Evolutionary conservation across 2,888 invertebrate genomes (phyloP).

Genomic region (Dendrolimus houi): DNA sequence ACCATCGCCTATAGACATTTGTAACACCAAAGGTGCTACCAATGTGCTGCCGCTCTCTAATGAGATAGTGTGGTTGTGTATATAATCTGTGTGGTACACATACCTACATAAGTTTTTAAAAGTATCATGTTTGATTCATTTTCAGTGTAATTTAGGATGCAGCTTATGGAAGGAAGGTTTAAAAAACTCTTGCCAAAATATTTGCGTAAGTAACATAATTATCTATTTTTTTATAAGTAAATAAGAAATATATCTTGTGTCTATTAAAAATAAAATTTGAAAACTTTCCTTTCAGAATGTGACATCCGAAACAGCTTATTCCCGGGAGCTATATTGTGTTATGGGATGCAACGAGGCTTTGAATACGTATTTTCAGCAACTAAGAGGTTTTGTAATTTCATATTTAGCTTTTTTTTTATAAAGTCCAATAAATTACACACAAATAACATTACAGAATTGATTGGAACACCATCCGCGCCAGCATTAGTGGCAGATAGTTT

Average conservation of each 20-base stretch:
- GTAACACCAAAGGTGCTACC: too few relatives aligned
- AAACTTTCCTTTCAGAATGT: slow-evolving; percentile 76
- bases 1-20: too few relatives aligned
- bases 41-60: too few relatives aligned
- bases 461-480: slow-evolving; percentile 84
- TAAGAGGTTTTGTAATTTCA: slow-evolving; percentile 72
- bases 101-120: too few relatives aligned
- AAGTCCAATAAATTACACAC: not conserved
- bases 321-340: slow-evolving; percentile 85
- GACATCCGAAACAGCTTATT: slow-evolving; percentile 80
- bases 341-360: slow-evolving; percentile 90
- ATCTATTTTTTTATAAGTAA: not conserved
- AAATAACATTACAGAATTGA: slow-evolving; percentile 56
- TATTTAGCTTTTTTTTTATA: not conserved
- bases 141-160: slow-evolving; percentile 89
- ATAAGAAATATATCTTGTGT: slow-evolving; percentile 1
- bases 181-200: slow-evolving; percentile 84
- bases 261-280: slow-evolving; percentile 1
- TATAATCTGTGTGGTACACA: too few relatives aligned
- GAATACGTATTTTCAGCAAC: slow-evolving; percentile 82
- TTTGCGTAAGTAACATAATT: slow-evolving; percentile 83
- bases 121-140: slow-evolving; percentile 28
- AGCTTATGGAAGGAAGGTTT: slow-evolving; percentile 86
- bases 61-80: too few relatives aligned
- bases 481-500: slow-evolving; percentile 86